Base-by-base conservation (phyloP, 2,113 vertebrate genomes). In the Ophiodon elongatus region DNA sequence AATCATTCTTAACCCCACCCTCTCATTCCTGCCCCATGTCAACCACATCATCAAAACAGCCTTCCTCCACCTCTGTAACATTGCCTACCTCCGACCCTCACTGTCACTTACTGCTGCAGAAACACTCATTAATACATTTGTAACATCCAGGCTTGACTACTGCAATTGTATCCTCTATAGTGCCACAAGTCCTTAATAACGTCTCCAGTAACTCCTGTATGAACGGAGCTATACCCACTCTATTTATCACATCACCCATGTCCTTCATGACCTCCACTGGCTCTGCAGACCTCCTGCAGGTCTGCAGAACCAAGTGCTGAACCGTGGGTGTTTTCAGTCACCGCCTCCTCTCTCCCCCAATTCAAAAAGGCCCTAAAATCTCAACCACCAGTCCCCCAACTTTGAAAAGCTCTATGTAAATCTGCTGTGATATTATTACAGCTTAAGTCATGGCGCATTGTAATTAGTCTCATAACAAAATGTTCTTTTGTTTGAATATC, bases 401-500 rank as follows among this genome's bases (percentile, higher is more conserved):
- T 59, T 59, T 59, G 25, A 59, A 14, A 59, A 59, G 25, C 56
- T 59, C 25, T 29, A 25, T 9, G 15, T 59, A 59, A 59, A 59
- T 29, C 25, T 59, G 54, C 54, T 57, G 13, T 15, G 56, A 59
- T 59, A 29, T 29, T 59, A 29, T 29, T 59, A 59, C 29, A 27
- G 25, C 56, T 15, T 8, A 31, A 70, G 62, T 78, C 29, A 2
- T 76, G 60, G 13, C n/a, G 60, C 19, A 39, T 64, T 76, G 11
- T 45, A 45, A 76, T 54, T 5, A 25, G 29, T 62, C 21, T 45
- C 17, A 41, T 45, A 9, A 25, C 17, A 21, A 69, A 74, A 45
- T 74, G 29, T 62, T 80, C 47, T 57, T 35, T 21, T 80, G 25
- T 70, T 45, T 63, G 52, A 67, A 73, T 56, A 71, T 70, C 33